A percentile compares a stretch with the other conserved stretches of the same genome.
Conservation (phyloP, 2,888 invertebrate species). For the Chrysopilus asiliformis region DNA sequence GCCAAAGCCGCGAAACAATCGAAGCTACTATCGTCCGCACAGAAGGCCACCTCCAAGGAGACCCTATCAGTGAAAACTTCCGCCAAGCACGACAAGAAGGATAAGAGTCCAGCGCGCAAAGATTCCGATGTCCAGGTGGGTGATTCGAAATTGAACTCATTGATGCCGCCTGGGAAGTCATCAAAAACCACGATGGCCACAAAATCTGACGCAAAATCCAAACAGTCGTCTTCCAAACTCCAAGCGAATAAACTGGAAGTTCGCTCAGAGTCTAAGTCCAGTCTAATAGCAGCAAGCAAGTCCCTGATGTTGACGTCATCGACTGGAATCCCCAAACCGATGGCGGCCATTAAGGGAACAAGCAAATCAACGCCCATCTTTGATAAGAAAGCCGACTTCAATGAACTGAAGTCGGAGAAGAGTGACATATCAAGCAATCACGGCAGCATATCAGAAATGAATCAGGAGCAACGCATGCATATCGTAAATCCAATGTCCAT, state of each 20-base stretch:
- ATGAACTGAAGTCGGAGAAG: slow-evolving; percentile 35
- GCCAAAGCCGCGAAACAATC: slow-evolving; percentile 25
- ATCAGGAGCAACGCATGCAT: slow-evolving; percentile 18
- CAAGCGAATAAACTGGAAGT: slow-evolving; percentile 19
- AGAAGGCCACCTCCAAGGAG: slow-evolving; percentile 11
- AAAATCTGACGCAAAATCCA: slow-evolving; percentile 37
- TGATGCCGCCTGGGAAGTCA: slow-evolving; percentile 23
- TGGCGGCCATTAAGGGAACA: slow-evolving; percentile 82
- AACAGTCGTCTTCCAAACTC: slow-evolving; percentile 36
- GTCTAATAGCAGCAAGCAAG: slow-evolving; percentile 22
- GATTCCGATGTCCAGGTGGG: slow-evolving; percentile 22
- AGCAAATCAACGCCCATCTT: slow-evolving; percentile 52
- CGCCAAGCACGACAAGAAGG: slow-evolving; percentile 26
- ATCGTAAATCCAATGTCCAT: slow-evolving; percentile 22
- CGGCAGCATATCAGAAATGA: slow-evolving; percentile 18
- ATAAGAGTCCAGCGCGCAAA: slow-evolving; percentile 33
- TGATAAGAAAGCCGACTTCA: slow-evolving; percentile 30
- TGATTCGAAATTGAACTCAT: slow-evolving; percentile 27
- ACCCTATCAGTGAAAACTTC: slow-evolving; percentile 7
- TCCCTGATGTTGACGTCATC: slow-evolving; percentile 19
- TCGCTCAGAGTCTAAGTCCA: slow-evolving; percentile 27
- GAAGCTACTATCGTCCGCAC: slow-evolving; percentile 25
- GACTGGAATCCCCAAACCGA: slow-evolving; percentile 78
- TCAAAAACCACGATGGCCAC: slow-evolving; percentile 35
- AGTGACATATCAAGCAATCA: slow-evolving; percentile 34